Conservation (phyloP, 2,113 vertebrate species). For the Pluvianellus socialis region DNA sequence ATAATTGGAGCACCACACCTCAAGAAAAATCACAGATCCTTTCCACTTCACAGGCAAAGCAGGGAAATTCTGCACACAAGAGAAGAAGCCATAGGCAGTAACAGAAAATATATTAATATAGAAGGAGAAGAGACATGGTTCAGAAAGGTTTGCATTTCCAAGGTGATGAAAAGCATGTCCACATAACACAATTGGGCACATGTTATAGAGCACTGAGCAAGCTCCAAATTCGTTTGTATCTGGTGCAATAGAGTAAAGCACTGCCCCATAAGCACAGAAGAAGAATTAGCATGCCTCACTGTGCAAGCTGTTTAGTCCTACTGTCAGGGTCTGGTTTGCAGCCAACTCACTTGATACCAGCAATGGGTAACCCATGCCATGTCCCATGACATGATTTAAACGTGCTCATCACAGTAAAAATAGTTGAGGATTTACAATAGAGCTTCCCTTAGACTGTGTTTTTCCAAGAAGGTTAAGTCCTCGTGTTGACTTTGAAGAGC, state of each 20-base stretch:
- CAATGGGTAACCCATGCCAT: neutral
- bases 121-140: neutral
- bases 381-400: neutral
- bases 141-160: neutral
- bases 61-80: neutral
- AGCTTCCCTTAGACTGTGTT: neutral
- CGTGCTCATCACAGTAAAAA: neutral
- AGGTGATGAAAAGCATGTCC: neutral
- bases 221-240: neutral
- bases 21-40: constrained; percentile 42
- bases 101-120: neutral
- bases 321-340: neutral
- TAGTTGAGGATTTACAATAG: neutral
- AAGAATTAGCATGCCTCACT: neutral
- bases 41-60: neutral
- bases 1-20: constrained; percentile 45
- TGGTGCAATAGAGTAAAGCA: neutral
- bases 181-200: neutral
- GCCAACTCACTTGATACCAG: neutral
- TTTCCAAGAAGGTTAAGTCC: neutral
- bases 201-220: neutral
- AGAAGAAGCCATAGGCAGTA: neutral
- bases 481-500: neutral
- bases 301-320: neutral
- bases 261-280: neutral